Evolutionary conservation across 2,888 invertebrate genomes (phyloP), one percentile per base, ranked within the genome.

Genomic region (Sthenelais limicola): DNA sequence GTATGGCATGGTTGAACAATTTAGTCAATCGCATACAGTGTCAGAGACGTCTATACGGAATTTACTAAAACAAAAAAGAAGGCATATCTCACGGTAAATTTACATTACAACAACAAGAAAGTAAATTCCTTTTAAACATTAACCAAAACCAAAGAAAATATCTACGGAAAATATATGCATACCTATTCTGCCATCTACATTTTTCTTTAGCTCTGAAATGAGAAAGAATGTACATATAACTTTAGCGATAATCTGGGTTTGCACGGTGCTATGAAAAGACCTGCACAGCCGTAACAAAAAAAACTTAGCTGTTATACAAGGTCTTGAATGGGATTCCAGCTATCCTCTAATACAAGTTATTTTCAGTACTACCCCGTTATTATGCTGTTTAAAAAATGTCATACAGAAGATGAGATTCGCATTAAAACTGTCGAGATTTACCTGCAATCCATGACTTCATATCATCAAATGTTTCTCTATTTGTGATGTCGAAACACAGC

Each of bases 381-480:
- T n/a, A n/a, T n/a, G n/a, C n/a, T n/a, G n/a, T n/a, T n/a, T n/a
- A n/a, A n/a, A n/a, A n/a, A n/a, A n/a, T n/a, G n/a, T n/a, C n/a
- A n/a, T n/a, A n/a, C n/a, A n/a, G n/a, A n/a, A 9, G 15, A 15
- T 21, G 18, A 68, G 52, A 21, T 58, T 32, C 3, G 12, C 21
- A n/a, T 21, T 18, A 18, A 30, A 32, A 69, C 21, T 71, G 28
- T n/a, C n/a, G n/a, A 7, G 47, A 76, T 79, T 75, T 83, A 90
- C 90, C 96, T 82, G 91, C 91, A 1, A 94, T 94, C 96, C 96
- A 96, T n/a, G 90, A 90, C 87, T 95, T 93, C 79, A 96, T 93
- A 75, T 93, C 92, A 3, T 90, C 89, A 84, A 95, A 96, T 72
- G 93, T 93, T 74, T 90, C 90, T 54, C 91, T 89, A 75, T 92